Percentiles rank a stretch among this genome's conserved stretches.
Conservation (phyloP, 1,140 invertebrate genomes). For the Catajapyx aquilonaris region DNA sequence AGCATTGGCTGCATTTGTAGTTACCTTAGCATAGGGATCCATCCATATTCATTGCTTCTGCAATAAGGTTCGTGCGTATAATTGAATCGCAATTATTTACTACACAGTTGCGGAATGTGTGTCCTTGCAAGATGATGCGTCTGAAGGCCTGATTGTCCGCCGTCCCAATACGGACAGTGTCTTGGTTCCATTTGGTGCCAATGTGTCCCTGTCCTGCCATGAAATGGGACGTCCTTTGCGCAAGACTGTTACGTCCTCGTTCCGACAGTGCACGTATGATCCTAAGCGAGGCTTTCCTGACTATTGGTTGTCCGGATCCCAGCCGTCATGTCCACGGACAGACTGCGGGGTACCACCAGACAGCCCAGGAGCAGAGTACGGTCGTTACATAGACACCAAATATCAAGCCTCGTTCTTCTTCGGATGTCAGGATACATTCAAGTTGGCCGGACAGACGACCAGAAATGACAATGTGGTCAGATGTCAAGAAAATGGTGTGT, state of each 20-base stretch:
- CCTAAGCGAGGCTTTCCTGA: conserved; percentile 70
- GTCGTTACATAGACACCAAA: conserved; percentile 63
- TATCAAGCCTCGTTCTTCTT: conserved; percentile 88
- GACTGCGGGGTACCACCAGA: conserved; percentile 71
- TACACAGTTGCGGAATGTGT: conserved; percentile 67
- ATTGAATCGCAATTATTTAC: no score
- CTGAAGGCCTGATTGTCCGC: conserved; percentile 56
- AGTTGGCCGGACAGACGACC: conserved; percentile 73
- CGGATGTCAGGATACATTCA: conserved; percentile 89
- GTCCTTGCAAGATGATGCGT: conserved; percentile 67
- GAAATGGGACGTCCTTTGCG: conserved; percentile 51
- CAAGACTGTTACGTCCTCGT: conserved; percentile 54
- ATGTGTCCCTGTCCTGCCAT: conserved; percentile 64
- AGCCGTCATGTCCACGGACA: conserved; percentile 63
- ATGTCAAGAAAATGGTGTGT: conserved; percentile 76
- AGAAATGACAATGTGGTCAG: conserved; percentile 78
- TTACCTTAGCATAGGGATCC: no score
- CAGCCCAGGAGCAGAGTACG: conserved; percentile 81
- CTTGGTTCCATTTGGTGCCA: conserved; percentile 67
- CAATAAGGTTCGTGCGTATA: neutral
- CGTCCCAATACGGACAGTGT: conserved; percentile 54
- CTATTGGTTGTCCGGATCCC: conserved; percentile 75
- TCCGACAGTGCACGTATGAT: conserved; percentile 89
- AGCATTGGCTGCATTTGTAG: conserved; percentile 22
- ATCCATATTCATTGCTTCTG: neutral